Conservation (phyloP, 92 coral and sea anemone species). For the Parazoanthus swiftii region DNA sequence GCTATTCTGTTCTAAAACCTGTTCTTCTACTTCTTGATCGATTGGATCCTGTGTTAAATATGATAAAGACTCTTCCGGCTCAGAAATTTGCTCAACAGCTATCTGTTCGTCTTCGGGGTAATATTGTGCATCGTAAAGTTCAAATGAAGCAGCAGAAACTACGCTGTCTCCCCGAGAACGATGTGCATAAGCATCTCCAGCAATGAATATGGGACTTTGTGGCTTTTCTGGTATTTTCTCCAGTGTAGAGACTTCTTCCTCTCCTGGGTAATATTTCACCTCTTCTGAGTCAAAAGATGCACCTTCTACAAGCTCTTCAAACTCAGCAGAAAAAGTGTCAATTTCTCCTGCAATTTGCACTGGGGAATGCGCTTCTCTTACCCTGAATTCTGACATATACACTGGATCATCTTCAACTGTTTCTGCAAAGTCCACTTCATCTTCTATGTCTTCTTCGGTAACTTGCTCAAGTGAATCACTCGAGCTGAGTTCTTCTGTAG, state of each 20-base stretch:
- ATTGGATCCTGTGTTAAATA: neutral
- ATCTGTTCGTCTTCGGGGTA: conserved; percentile 23
- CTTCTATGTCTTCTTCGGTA: conserved; percentile 27
- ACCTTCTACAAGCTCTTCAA: conserved; percentile 35
- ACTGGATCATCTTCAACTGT: conserved; percentile 38
- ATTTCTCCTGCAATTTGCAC: conserved; percentile 46
- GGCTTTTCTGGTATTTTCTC: conserved; percentile 13
- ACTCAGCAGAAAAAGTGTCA: conserved; percentile 20
- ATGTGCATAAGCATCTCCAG: neutral
- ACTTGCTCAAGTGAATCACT: conserved; percentile 26
- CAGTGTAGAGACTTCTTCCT: conserved; percentile 35
- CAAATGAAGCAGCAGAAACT: conserved; percentile 11
- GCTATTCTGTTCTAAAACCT: neutral
- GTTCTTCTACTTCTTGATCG: conserved; percentile 12
- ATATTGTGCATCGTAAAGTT: conserved; percentile 10
- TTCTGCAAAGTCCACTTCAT: conserved; percentile 41
- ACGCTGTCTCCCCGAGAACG: neutral
- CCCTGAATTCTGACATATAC: conserved; percentile 30
- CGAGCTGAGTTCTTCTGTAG: conserved; percentile 12
- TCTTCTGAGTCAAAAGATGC: conserved; percentile 12
- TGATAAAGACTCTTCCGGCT: conserved; percentile 11
- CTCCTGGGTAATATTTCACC: conserved; percentile 13
- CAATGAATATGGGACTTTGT: conserved; percentile 34
- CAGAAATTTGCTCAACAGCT: neutral
- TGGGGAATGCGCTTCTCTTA: conserved; percentile 38